A percentile compares a stretch with the other conserved stretches of the same genome.
Evolutionary conservation across 1,140 invertebrate species (phyloP).

Genomic region (Parasteatoda tepidariorum): DNA sequence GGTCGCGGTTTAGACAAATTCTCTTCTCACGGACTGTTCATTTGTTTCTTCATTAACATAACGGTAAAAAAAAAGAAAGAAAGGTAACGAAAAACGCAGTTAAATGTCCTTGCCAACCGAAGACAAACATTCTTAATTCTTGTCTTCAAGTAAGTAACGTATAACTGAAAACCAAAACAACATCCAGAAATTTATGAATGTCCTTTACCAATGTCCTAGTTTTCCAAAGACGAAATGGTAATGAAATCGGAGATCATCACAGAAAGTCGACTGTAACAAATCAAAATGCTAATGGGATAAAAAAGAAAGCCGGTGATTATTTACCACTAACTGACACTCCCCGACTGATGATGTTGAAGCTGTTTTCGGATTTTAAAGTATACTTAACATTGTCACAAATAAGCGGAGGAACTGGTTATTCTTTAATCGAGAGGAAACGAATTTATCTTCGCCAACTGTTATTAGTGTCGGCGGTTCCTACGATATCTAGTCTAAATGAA

Average conservation of each 20-base stretch:
- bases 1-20: background rate
- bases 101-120: slow-evolving; percentile 12
- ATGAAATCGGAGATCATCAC: background rate
- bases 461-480: too few relatives aligned
- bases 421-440: too few relatives aligned
- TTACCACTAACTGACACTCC: too few relatives aligned
- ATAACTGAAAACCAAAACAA: slow-evolving; percentile 3
- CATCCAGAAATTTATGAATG: background rate
- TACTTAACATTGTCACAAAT: too few relatives aligned
- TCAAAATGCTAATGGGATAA: too few relatives aligned
- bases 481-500: too few relatives aligned
- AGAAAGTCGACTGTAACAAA: too few relatives aligned
- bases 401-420: too few relatives aligned
- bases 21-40: background rate
- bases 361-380: too few relatives aligned
- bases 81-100: background rate
- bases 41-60: slow-evolving; percentile 31
- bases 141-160: background rate
- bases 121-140: slow-evolving; percentile 3
- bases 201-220: background rate
- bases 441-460: too few relatives aligned
- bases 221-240: background rate
- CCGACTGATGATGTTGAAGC: too few relatives aligned
- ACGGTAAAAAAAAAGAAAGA: slow-evolving; percentile 8
- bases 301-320: too few relatives aligned